Conservation (phyloP, 2,888 invertebrate species). For the Orthosia incerta region DNA sequence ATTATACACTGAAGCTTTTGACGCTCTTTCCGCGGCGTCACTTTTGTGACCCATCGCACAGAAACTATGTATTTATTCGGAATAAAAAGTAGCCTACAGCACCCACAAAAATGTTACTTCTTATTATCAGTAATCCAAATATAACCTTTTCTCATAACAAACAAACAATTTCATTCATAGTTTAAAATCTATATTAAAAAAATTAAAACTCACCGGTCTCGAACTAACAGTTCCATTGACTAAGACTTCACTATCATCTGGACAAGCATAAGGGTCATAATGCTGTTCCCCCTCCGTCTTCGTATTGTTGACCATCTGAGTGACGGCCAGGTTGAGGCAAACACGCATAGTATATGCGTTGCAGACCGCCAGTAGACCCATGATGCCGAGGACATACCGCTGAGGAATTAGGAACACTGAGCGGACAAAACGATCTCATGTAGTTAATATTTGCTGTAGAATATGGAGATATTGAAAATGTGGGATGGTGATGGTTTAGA, state of each 20-base stretch:
- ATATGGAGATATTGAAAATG: conserved; percentile 27
- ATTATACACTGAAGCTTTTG: too few relatives aligned
- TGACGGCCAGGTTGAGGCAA: conserved; percentile 93
- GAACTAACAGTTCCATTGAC: conserved; percentile 81
- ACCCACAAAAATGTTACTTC: too few relatives aligned
- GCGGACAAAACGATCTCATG: conserved; percentile 76
- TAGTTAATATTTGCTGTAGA: conserved; percentile 65
- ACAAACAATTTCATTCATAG: too few relatives aligned
- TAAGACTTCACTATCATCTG: conserved; percentile 80
- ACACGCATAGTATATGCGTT: conserved; percentile 95
- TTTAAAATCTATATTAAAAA: neutral
- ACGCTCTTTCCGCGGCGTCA: too few relatives aligned
- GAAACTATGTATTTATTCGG: too few relatives aligned
- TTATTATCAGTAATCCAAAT: too few relatives aligned
- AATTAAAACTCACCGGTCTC: conserved; percentile 79
- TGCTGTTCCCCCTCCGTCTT: conserved; percentile 79
- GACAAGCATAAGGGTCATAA: conserved; percentile 84
- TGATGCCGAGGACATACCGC: conserved; percentile 93
- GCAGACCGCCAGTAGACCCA: conserved; percentile 94
- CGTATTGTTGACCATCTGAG: conserved; percentile 92
- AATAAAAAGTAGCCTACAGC: too few relatives aligned
- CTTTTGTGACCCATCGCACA: too few relatives aligned
- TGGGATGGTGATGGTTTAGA: neutral
- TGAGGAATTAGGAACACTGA: conserved; percentile 92
- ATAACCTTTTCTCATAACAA: too few relatives aligned